Conservation (phyloP, 2,888 invertebrate genomes). For the Drosophila leonis region DNA sequence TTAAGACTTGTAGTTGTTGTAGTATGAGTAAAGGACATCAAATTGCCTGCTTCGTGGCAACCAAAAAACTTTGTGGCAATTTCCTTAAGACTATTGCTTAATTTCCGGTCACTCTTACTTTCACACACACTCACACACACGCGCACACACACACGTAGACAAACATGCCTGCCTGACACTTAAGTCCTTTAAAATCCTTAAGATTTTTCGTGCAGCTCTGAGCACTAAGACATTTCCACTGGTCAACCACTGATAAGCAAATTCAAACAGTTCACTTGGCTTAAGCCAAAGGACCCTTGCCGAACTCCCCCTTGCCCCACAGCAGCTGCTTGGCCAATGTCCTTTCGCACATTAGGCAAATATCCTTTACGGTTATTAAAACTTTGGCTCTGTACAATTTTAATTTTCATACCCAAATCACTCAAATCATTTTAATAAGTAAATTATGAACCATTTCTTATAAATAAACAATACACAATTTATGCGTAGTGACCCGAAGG, state of each 20-base stretch:
- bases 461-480: constrained; percentile 82
- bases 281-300: constrained; percentile 57
- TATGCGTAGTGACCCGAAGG: constrained; percentile 60
- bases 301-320: background rate
- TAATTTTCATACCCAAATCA: constrained; percentile 80
- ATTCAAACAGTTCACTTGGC: constrained; percentile 74
- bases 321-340: constrained; percentile 8
- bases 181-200: constrained; percentile 75
- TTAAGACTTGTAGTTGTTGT: constrained; percentile 35
- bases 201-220: constrained; percentile 66
- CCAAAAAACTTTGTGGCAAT: constrained; percentile 80
- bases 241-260: constrained; percentile 81
- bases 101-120: constrained; percentile 79
- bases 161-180: constrained; percentile 50
- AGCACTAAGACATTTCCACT: constrained; percentile 63
- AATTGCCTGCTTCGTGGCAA: constrained; percentile 62
- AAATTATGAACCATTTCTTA: constrained; percentile 78
- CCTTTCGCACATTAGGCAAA: constrained; percentile 55
- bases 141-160: constrained; percentile 10
- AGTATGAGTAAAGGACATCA: constrained; percentile 60
- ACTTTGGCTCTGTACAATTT: constrained; percentile 67
- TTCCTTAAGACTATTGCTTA: constrained; percentile 81
- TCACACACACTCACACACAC: constrained; percentile 26
- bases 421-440: constrained; percentile 82
- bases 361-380: constrained; percentile 78